These are phyloP conservation scores for Fistularia commersonii DNA, from an alignment of 2,797 vertebrate genomes.

Conservation along the genomic window DNA sequence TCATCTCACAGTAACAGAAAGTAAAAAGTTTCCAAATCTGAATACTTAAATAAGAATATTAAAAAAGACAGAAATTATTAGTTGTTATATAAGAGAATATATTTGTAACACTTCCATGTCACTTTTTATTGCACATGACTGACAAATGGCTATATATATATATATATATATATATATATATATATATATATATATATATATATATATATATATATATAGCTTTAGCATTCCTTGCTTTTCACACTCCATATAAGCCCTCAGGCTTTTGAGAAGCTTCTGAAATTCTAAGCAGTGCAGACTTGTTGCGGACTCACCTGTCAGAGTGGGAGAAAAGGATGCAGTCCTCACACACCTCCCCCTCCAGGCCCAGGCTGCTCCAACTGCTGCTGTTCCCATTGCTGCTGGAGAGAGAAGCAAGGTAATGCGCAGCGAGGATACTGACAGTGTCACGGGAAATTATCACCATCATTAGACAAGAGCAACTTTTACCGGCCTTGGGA, in stretches of 20 bases:
- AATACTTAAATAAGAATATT: no score
- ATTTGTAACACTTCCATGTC: no score
- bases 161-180: no score
- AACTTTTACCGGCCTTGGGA: no score
- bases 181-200: no score
- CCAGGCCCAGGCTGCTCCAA: constrained; percentile 99
- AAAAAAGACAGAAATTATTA: no score
- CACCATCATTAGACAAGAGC: neutral
- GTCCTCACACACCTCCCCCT: constrained; percentile 97
- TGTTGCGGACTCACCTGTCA: constrained; percentile 91
- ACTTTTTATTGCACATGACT: no score
- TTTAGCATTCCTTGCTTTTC: constrained; percentile 24
- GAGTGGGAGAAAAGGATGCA: constrained; percentile 96
- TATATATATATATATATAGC: no score
- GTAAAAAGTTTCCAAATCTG: no score
- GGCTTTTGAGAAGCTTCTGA: constrained; percentile 39
- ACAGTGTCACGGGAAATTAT: neutral
- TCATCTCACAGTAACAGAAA: no score
- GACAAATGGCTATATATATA: no score
- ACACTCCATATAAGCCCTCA: constrained; percentile 27
- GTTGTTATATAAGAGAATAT: no score
- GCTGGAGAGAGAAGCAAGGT: constrained; percentile 75
- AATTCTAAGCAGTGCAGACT: constrained; percentile 59
- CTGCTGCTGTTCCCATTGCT: constrained; percentile 99
- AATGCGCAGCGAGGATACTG: constrained; percentile 15